phyloP scores from a whole-genome alignment of 2,113 vertebrate genomes.

The Oplegnathus fasciatus region DNA sequence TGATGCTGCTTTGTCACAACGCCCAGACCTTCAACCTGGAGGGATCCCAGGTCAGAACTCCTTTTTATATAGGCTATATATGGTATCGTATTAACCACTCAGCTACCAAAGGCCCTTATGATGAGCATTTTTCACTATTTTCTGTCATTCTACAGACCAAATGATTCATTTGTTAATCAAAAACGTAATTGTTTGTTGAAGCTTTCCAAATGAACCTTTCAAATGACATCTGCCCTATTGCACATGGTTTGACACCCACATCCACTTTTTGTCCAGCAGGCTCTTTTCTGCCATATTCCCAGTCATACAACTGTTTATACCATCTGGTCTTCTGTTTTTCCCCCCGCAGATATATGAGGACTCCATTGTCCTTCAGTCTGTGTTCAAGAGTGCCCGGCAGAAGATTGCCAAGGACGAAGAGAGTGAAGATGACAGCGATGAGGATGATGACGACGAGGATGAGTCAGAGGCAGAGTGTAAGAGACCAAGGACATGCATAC shows the following conservation, averaged over 20 bases:
- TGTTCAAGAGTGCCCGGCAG: slow-evolving; percentile 97
- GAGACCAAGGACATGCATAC: slow-evolving; percentile 5
- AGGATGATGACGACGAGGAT: slow-evolving; percentile 88
- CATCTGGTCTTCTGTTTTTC: neutral
- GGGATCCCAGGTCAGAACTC: slow-evolving; percentile 92
- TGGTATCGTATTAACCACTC: too few species aligned
- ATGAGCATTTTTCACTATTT: neutral
- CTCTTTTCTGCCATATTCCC: neutral
- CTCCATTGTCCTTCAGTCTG: slow-evolving; percentile 98
- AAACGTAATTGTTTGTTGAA: neutral
- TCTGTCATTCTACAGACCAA: neutral
- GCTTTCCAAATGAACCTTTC: too few species aligned
- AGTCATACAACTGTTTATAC: neutral
- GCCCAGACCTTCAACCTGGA: slow-evolving; percentile 98
- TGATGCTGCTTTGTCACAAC: slow-evolving; percentile 97
- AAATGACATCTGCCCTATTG: neutral
- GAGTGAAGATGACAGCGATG: slow-evolving; percentile 94
- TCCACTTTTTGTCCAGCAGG: too few species aligned
- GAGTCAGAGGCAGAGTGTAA: slow-evolving; percentile 93
- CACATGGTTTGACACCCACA: too few species aligned
- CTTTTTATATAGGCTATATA: too few species aligned
- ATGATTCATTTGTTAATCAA: neutral
- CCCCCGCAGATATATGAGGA: slow-evolving; percentile 93
- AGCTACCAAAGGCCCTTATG: neutral
- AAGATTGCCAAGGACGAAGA: slow-evolving; percentile 98